Evolutionary conservation across 2,113 vertebrate genomes (phyloP).

Genomic region (Elephas maximus): DNA sequence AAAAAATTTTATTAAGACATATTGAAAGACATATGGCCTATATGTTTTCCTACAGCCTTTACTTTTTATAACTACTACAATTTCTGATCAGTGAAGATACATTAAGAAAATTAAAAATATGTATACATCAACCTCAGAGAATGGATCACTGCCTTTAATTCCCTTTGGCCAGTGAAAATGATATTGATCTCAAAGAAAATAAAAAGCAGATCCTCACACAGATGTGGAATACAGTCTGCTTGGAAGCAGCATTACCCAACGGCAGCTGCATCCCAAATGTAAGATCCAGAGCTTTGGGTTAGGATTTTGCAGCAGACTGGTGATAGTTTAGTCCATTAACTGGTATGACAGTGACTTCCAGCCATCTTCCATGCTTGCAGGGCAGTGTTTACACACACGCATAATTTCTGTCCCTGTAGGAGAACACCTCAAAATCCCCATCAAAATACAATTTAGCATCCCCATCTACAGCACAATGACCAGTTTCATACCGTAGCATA

Average conservation of each 20-base stretch:
- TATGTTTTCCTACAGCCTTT: conserved; percentile 26
- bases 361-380: conserved; percentile 18
- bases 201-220: neutral
- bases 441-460: conserved; percentile 8
- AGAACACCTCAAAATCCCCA: conserved; percentile 1
- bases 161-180: conserved; percentile 15
- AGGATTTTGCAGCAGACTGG: neutral
- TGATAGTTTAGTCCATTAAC: conserved; percentile 49
- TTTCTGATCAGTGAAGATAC: conserved; percentile 27
- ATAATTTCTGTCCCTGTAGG: conserved; percentile 36
- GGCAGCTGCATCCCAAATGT: neutral
- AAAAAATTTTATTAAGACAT: conserved; percentile 46
- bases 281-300: neutral
- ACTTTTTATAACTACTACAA: conserved; percentile 36
- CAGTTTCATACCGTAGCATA: neutral
- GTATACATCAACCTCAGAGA: neutral
- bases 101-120: neutral
- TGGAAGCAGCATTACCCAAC: neutral
- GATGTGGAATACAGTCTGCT: neutral
- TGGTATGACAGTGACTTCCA: conserved; percentile 56
- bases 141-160: conserved; percentile 1
- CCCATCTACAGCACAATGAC: neutral
- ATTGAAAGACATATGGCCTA: neutral
- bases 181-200: neutral
- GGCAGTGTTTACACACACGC: conserved; percentile 57